Percentiles rank a stretch among this genome's conserved stretches.
Evolutionary conservation across 1,140 invertebrate genomes (phyloP).

Genomic region (Ceratoteleas bidentatus): DNA sequence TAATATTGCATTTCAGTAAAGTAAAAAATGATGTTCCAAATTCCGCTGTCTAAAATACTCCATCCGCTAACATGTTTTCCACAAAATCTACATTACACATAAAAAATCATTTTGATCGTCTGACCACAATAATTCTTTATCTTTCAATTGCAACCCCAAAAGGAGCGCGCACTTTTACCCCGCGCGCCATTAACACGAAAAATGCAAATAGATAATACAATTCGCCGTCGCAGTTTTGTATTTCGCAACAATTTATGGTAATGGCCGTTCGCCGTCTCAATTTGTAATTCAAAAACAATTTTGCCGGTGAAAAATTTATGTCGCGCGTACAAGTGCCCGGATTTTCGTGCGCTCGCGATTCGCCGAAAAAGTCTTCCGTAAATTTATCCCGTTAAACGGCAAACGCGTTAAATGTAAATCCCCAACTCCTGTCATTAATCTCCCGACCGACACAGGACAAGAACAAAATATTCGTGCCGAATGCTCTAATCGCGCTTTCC

Average conservation of each 20-base stretch:
- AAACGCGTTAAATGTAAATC: neutral
- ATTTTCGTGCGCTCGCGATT: neutral
- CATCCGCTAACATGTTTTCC: too few species aligned
- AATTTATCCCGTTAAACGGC: conserved; percentile 12
- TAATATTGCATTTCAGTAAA: too few species aligned
- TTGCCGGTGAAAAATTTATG: conserved; percentile 20
- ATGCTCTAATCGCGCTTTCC: conserved; percentile 35
- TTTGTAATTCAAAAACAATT: conserved; percentile 56
- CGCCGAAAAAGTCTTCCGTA: conserved; percentile 3
- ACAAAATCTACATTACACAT: too few species aligned
- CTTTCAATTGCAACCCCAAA: conserved; percentile 8
- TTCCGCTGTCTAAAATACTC: too few species aligned
- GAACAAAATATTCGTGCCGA: conserved; percentile 36
- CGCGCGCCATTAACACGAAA: conserved; percentile 26
- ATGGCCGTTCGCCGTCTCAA: conserved; percentile 22
- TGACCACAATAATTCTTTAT: too few species aligned
- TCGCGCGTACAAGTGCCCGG: neutral
- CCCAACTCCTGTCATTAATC: too few species aligned
- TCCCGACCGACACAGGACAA: conserved; percentile 4
- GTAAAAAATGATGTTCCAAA: too few species aligned
- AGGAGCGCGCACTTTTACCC: neutral
- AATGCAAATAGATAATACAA: conserved; percentile 46
- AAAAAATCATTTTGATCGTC: too few species aligned
- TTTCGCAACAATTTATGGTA: conserved; percentile 43
- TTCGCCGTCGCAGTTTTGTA: conserved; percentile 25